phyloP scores from a whole-genome alignment of 1,140 invertebrate genomes.

The Heliconius congener region DNA sequence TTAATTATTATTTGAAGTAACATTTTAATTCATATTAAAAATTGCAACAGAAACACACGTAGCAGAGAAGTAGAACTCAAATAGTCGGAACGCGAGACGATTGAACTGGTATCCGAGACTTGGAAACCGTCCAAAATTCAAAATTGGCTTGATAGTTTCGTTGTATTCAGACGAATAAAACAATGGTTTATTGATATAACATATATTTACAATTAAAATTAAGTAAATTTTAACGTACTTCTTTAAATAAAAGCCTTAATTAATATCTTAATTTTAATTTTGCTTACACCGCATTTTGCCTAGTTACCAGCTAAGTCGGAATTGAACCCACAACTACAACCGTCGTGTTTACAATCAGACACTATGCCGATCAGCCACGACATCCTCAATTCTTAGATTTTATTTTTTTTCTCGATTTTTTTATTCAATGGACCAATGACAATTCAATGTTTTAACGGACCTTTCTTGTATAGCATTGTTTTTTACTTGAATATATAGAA shows the following conservation, averaged over 20 bases:
- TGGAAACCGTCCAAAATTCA: conserved; percentile 41
- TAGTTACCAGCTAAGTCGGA: too few species aligned
- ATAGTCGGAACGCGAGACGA: conserved; percentile 26
- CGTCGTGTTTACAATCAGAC: too few species aligned
- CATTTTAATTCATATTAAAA: conserved; percentile 6
- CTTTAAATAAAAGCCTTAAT: too few species aligned
- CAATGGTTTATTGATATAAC: conserved; percentile 37
- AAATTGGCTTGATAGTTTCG: conserved; percentile 44
- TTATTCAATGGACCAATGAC: too few species aligned
- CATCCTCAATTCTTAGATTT: too few species aligned
- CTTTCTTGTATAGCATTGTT: neutral
- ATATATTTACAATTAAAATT: conserved; percentile 1
- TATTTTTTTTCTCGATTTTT: too few species aligned
- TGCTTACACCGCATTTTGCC: too few species aligned
- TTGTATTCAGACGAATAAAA: conserved; percentile 41
- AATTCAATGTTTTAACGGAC: too few species aligned
- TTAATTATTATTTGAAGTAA: neutral
- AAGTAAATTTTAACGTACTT: neutral
- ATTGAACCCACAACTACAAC: too few species aligned
- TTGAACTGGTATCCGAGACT: conserved; percentile 39
- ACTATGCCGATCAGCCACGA: too few species aligned
- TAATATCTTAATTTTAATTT: too few species aligned
- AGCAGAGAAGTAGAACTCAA: conserved; percentile 21
- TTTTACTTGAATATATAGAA: neutral
- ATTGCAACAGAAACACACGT: conserved; percentile 18